phyloP scores from a whole-genome alignment of 2,888 invertebrate species.

The Erannis defoliaria region DNA sequence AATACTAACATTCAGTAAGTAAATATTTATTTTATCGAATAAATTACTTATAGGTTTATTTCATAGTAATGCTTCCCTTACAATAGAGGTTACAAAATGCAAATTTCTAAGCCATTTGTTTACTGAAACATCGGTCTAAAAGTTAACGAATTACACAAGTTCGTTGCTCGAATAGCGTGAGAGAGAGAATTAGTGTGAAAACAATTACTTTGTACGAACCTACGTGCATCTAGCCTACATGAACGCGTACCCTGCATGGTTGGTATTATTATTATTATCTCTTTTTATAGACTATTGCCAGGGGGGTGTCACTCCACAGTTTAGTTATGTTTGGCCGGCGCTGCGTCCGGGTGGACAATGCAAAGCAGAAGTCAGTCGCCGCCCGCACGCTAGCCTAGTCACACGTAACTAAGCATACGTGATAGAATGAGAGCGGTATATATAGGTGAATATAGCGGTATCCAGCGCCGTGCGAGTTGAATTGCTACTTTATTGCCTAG shows the following conservation, averaged over 20 bases:
- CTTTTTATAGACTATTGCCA: too few species aligned
- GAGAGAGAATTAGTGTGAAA: constrained; percentile 59
- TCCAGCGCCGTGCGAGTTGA: too few species aligned
- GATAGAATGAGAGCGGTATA: too few species aligned
- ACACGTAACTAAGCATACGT: too few species aligned
- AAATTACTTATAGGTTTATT: not conserved
- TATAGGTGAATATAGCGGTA: too few species aligned
- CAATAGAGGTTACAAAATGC: constrained; percentile 27
- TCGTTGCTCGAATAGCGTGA: constrained; percentile 55
- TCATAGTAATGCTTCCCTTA: not conserved
- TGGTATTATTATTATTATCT: not conserved
- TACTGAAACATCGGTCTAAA: constrained; percentile 41
- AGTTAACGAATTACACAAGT: constrained; percentile 50
- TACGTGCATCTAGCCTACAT: constrained; percentile 36
- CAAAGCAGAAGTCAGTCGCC: too few species aligned
- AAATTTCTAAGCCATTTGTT: constrained; percentile 34
- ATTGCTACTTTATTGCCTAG: too few species aligned
- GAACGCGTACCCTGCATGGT: not conserved
- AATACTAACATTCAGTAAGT: not conserved
- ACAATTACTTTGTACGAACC: constrained; percentile 59
- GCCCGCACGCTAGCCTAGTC: too few species aligned
- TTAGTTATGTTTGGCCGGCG: too few species aligned
- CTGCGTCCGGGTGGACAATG: too few species aligned
- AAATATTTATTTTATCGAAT: too few species aligned
- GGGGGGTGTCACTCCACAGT: too few species aligned